Conservation (phyloP, 2,113 vertebrate species). For the Clupea harengus region DNA sequence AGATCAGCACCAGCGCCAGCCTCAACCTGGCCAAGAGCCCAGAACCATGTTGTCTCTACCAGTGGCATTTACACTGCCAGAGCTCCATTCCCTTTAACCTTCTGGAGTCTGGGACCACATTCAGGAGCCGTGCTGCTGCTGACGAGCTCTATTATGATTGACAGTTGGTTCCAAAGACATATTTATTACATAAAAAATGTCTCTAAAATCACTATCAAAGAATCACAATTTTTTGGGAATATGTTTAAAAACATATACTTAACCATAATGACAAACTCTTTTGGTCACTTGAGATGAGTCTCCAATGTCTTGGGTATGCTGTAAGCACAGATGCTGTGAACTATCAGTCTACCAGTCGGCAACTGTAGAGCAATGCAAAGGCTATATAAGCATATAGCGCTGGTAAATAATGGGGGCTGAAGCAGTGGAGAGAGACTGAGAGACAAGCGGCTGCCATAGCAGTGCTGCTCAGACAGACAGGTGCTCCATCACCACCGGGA, state of each 20-base stretch:
- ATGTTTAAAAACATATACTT: too few relatives aligned
- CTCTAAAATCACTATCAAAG: too few relatives aligned
- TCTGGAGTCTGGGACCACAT: background rate
- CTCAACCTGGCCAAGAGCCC: too few relatives aligned
- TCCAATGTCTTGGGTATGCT: background rate
- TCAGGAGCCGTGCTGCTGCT: too few relatives aligned
- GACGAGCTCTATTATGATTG: too few relatives aligned
- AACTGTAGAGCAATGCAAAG: background rate
- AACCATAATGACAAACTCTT: background rate
- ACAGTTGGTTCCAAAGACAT: background rate
- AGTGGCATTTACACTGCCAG: background rate
- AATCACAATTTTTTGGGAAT: too few relatives aligned
- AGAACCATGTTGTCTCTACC: background rate
- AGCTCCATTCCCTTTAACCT: background rate
- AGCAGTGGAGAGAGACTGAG: slow-evolving; percentile 18
- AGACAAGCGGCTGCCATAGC: background rate
- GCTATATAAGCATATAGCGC: background rate
- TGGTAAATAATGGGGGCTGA: background rate
- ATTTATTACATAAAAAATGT: background rate
- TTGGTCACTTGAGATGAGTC: too few relatives aligned
- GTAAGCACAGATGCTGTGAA: too few relatives aligned
- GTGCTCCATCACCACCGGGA: slow-evolving; percentile 17
- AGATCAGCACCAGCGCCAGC: too few relatives aligned
- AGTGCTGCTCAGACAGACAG: background rate
- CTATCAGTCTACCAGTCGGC: background rate